Percentiles rank a stretch among this genome's conserved stretches.
Evolutionary conservation across 1,140 invertebrate species (phyloP).

Genomic region (Hylaeus volcanicus): DNA sequence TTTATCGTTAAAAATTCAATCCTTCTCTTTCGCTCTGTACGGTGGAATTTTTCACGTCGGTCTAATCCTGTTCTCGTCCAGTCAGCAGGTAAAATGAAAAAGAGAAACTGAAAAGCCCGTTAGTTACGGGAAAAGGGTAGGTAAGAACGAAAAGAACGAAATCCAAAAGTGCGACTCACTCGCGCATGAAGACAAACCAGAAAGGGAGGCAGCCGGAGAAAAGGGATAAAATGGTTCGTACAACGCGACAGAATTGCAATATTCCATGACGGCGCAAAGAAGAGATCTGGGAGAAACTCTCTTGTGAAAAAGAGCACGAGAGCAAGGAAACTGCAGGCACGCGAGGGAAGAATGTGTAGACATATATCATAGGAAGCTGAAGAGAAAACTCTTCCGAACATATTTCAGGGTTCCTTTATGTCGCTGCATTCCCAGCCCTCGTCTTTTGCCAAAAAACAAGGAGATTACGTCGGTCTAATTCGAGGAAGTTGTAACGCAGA

Average conservation of each 20-base stretch:
- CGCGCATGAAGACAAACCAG: background rate
- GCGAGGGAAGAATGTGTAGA: background rate
- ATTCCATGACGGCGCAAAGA: slow-evolving; percentile 9
- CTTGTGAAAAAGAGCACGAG: slow-evolving; percentile 18
- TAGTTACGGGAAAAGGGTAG: background rate
- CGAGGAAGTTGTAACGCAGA: background rate
- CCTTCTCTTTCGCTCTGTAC: background rate
- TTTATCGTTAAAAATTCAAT: background rate
- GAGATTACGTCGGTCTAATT: slow-evolving; percentile 30
- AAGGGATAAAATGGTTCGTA: background rate
- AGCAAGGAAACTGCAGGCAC: background rate
- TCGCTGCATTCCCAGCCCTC: background rate
- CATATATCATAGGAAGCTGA: slow-evolving; percentile 21
- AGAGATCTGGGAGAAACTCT: background rate
- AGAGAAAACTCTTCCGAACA: slow-evolving; percentile 20
- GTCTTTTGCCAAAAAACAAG: slow-evolving; percentile 24
- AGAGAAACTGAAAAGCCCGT: background rate
- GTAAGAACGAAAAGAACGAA: no score
- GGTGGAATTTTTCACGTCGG: slow-evolving; percentile 1
- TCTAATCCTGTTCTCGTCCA: slow-evolving; percentile 4
- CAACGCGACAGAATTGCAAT: slow-evolving; percentile 35
- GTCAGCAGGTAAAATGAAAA: background rate
- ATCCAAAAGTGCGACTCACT: background rate
- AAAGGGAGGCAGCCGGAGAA: background rate
- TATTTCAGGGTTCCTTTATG: slow-evolving; percentile 41